A percentile compares a stretch with the other conserved stretches of the same genome.
Conservation (phyloP, 2,797 vertebrate species). For the Selene dorsalis region DNA sequence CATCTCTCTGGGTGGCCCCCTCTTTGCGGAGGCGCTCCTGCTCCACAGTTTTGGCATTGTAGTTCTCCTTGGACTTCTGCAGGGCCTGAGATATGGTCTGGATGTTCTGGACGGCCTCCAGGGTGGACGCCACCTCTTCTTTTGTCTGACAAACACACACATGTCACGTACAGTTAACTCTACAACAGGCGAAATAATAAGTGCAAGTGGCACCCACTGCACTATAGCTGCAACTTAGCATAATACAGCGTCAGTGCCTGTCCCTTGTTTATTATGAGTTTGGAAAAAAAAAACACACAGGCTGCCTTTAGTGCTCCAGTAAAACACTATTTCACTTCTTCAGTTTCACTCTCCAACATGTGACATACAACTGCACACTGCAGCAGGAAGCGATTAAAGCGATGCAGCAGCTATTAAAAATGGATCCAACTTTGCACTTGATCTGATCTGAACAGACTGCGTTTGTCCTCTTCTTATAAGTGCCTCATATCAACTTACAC, state of each 20-base stretch:
- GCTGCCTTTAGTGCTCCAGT: slow-evolving; percentile 15
- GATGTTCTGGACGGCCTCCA: slow-evolving; percentile 97
- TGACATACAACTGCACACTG: slow-evolving; percentile 17
- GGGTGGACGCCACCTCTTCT: slow-evolving; percentile 95
- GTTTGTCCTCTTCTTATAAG: slow-evolving; percentile 20
- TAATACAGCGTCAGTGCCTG: slow-evolving; percentile 18
- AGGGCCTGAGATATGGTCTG: slow-evolving; percentile 94
- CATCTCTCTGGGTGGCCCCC: slow-evolving; percentile 94
- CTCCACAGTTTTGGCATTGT: slow-evolving; percentile 93
- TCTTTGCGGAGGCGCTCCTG: slow-evolving; percentile 97
- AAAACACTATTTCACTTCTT: slow-evolving; percentile 24
- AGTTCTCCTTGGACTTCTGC: slow-evolving; percentile 97
- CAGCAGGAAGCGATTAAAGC: slow-evolving; percentile 41
- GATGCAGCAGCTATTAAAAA: slow-evolving; percentile 24
- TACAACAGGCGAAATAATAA: neutral
- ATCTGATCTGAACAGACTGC: slow-evolving; percentile 1
- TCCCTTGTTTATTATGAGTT: slow-evolving; percentile 28
- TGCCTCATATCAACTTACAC: slow-evolving; percentile 11
- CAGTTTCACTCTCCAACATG: slow-evolving; percentile 21
- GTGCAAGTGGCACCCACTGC: slow-evolving; percentile 15
- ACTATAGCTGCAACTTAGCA: neutral
- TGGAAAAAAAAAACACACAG: slow-evolving; percentile 24
- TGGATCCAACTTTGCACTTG: slow-evolving; percentile 15
- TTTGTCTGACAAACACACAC: slow-evolving; percentile 86
- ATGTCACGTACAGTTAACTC: neutral